Conservation (phyloP, 1,140 invertebrate genomes). For the Tribolium castaneum region DNA sequence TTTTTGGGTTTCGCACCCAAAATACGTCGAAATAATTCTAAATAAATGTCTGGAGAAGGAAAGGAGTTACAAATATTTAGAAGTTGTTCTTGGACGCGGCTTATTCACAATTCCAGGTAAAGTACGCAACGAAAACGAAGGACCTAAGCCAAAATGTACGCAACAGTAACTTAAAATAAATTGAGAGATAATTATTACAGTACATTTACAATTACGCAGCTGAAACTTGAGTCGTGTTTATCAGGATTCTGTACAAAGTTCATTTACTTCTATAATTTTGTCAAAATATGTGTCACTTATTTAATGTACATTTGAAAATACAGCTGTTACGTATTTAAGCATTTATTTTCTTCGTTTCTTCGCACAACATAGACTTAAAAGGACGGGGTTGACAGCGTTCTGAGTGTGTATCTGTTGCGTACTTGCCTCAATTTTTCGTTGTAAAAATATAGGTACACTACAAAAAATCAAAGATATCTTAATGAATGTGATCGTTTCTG, state of each 20-base stretch:
- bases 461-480: too few relatives aligned
- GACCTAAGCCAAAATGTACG: not conserved
- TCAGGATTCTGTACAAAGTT: too few relatives aligned
- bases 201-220: too few relatives aligned
- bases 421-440: not conserved
- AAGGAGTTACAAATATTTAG: not conserved
- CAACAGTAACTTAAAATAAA: too few relatives aligned
- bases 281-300: too few relatives aligned
- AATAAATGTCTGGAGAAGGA: not conserved
- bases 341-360: not conserved
- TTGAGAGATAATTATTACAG: too few relatives aligned
- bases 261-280: too few relatives aligned
- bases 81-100: not conserved
- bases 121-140: not conserved
- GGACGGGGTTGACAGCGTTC: not conserved
- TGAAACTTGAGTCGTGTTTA: too few relatives aligned
- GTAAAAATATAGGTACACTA: too few relatives aligned
- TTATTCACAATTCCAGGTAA: not conserved
- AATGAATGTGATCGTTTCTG: too few relatives aligned
- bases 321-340: not conserved
- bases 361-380: not conserved
- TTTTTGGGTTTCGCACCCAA: not conserved
- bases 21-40: not conserved
- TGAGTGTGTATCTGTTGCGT: not conserved
- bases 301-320: not conserved